Base-by-base conservation (phyloP, 2,113 vertebrate species). In the Odocoileus virginianus region DNA sequence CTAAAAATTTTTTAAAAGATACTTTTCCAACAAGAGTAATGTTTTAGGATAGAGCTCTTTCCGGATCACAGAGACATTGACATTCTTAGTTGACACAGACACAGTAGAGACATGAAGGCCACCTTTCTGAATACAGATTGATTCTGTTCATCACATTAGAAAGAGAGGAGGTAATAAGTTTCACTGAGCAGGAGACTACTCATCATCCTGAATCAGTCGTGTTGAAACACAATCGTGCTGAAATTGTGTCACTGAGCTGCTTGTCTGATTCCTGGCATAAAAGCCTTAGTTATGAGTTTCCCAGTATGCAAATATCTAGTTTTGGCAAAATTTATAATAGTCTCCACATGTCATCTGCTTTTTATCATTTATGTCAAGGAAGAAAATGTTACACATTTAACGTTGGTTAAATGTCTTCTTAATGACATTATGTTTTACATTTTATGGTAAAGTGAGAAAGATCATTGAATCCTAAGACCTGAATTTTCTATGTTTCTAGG, bases 341-440 rank as follows among this genome's bases (percentile, higher is more conserved):
- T 87, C 16, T 84, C 11, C 12, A 85, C 12, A 54, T 3, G 67
- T 84, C 17, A 55, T 15, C 57, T 93, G 23, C 17, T 74, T 88
- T 76, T 82, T 88, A 40, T 15, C 33, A 90, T 50, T 96, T 40
- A 93, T 76, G 88, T 95, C 54, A 94, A 71, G 43, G 89, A 96
- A 91, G 47, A 95, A 94, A 95, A 74, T 93, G 12, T 78, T 76
- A 92, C 1, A 45, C 0, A 76, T 6, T 91, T 88, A 16, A 16
- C 2, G 13, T 54, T 96, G 50, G 23, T 89, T 96, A 87, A 89
- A 64, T 97, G 27, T 55, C 8, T 90, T 94, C 28, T 93, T 90
- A 95, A 94, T 84, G 4, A 83, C 54, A 43, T 52, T 17, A 45
- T 67, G 50, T 71, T 33, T 88, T 83, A 33, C 52, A 43, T 86